phyloP scores from a whole-genome alignment of 2,113 vertebrate species.

The Onychostoma macrolepis region DNA sequence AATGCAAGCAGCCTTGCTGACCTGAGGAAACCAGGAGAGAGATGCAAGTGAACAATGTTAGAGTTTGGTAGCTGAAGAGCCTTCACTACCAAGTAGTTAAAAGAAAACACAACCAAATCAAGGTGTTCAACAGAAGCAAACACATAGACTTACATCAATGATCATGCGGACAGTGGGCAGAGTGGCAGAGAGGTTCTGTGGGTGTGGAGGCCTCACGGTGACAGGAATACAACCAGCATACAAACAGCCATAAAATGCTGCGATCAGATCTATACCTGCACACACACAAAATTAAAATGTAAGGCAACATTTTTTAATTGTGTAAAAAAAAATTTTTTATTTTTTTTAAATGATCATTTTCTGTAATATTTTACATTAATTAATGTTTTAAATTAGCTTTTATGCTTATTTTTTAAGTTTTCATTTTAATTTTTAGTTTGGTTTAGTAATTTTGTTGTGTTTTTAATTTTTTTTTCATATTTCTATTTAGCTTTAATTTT shows the following conservation, averaged over 20 bases:
- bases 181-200: constrained; percentile 93
- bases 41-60: not conserved
- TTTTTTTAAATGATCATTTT: too few species aligned
- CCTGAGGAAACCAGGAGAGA: constrained; percentile 73
- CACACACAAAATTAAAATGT: constrained; percentile 14
- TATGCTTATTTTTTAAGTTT: too few species aligned
- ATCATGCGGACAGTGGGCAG: constrained; percentile 98
- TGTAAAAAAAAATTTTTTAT: not conserved
- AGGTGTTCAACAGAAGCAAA: not conserved
- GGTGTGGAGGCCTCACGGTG: constrained; percentile 95
- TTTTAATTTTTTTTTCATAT: too few species aligned
- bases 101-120: not conserved
- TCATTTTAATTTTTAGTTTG: too few species aligned
- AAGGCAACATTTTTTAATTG: not conserved
- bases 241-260: constrained; percentile 94
- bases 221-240: constrained; percentile 95
- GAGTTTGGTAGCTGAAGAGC: not conserved
- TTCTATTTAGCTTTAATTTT: too few species aligned
- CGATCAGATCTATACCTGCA: constrained; percentile 92
- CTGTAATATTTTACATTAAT: too few species aligned
- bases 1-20: constrained; percentile 95
- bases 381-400: too few species aligned
- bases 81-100: not conserved
- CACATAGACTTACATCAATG: constrained; percentile 84
- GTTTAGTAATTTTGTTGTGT: too few species aligned